Percentiles rank a stretch among this genome's conserved stretches.
These are phyloP conservation scores for Pycnonotus jocosus DNA, from an alignment of 2,113 vertebrate genomes.

Conservation along the genomic window DNA sequence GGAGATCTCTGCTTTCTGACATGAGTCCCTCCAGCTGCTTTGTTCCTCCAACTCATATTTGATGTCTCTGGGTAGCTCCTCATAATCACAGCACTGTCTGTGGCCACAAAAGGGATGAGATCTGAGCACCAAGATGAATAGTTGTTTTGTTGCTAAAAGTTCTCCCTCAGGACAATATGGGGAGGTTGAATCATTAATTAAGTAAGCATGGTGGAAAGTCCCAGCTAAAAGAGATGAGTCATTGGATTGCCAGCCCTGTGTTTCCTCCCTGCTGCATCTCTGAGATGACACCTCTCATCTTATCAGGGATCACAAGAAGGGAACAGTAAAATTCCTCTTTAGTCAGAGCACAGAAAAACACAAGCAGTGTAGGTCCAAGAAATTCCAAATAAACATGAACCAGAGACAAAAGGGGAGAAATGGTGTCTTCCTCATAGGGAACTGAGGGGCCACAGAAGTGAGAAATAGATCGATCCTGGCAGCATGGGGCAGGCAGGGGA, in stretches of 20 bases:
- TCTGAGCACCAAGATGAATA: not conserved
- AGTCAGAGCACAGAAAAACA: not conserved
- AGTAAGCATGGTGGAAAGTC: constrained; percentile 47
- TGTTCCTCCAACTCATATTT: not conserved
- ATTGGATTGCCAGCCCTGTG: not conserved
- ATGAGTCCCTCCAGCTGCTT: not conserved
- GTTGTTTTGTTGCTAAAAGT: not conserved
- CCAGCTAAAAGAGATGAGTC: constrained; percentile 30
- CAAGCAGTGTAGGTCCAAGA: not conserved
- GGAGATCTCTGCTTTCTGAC: not conserved
- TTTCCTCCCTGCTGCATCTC: not conserved
- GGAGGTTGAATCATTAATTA: constrained; percentile 46
- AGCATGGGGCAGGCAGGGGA: not conserved
- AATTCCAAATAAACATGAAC: not conserved
- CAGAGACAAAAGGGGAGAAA: not conserved
- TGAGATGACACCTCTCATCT: not conserved
- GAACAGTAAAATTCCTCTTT: constrained; percentile 14
- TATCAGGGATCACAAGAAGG: not conserved
- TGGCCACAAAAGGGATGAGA: not conserved
- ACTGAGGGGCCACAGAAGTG: not conserved
- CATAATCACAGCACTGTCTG: not conserved
- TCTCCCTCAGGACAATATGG: not conserved
- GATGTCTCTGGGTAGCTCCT: not conserved
- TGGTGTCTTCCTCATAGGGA: not conserved
- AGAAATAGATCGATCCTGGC: not conserved